Evolutionary conservation across 2,797 vertebrate species (phyloP).

Genomic region (Momotus momota): DNA sequence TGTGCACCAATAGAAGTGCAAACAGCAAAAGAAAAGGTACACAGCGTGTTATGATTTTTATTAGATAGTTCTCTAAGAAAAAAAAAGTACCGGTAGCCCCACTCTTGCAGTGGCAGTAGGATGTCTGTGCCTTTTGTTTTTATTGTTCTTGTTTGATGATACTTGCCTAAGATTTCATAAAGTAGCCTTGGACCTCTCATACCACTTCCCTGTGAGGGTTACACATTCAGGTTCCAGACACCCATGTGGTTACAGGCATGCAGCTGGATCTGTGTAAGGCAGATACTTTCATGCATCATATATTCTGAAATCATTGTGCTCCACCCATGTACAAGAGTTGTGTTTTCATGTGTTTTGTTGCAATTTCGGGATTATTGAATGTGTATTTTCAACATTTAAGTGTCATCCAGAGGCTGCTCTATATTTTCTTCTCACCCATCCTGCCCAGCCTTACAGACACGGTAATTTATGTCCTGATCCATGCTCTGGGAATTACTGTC

Average conservation of each 20-base stretch:
- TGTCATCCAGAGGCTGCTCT: not conserved
- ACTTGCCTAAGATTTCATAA: not conserved
- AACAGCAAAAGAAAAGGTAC: not conserved
- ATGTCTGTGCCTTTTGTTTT: not conserved
- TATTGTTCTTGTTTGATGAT: not conserved
- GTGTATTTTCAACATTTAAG: not conserved
- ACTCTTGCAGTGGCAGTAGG: not conserved
- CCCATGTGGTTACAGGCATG: not conserved
- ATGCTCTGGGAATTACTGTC: constrained; percentile 60
- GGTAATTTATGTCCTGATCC: constrained; percentile 57
- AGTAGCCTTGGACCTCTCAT: not conserved
- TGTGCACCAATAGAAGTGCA: not conserved
- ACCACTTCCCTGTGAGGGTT: not conserved
- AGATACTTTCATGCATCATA: not conserved
- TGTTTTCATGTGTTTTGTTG: not conserved
- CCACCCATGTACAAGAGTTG: not conserved
- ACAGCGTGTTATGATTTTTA: not conserved
- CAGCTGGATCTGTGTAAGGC: not conserved
- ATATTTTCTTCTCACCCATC: not conserved
- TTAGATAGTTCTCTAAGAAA: not conserved
- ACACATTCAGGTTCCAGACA: not conserved
- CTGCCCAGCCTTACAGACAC: not conserved
- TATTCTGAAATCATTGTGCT: not conserved
- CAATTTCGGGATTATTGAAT: not conserved
- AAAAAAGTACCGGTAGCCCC: not conserved